Evolutionary conservation across 1,140 invertebrate genomes (phyloP).

Genomic region (Leucophenga varia): DNA sequence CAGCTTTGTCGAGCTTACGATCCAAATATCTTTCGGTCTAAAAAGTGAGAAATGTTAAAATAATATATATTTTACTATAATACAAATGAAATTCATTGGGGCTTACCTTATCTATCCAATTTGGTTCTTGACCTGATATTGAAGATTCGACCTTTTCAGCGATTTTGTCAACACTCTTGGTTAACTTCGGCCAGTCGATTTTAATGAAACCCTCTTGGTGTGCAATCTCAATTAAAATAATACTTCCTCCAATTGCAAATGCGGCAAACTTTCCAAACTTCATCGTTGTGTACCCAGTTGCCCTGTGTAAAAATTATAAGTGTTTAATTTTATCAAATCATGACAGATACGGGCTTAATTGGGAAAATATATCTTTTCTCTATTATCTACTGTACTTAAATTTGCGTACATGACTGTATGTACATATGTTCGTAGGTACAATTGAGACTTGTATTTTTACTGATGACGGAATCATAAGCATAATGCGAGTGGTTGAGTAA

Average conservation of each 20-base stretch:
- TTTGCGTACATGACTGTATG: neutral
- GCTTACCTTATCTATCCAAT: constrained; percentile 77
- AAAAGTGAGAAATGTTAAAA: too few species aligned
- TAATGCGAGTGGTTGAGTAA: neutral
- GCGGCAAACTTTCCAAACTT: constrained; percentile 91
- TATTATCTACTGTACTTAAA: too few species aligned
- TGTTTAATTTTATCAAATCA: neutral
- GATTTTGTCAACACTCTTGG: constrained; percentile 78
- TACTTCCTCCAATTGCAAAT: constrained; percentile 82
- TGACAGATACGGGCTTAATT: neutral
- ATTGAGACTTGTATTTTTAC: neutral
- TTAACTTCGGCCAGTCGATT: constrained; percentile 86
- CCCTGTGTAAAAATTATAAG: constrained; percentile 60
- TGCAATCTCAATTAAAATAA: constrained; percentile 87
- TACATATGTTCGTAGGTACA: neutral
- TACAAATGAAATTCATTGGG: too few species aligned
- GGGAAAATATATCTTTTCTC: neutral
- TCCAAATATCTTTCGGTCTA: constrained; percentile 77
- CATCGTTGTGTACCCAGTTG: constrained; percentile 85
- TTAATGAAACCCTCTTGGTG: constrained; percentile 91
- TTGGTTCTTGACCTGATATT: constrained; percentile 69
- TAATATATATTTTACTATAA: too few species aligned
- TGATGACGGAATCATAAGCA: neutral
- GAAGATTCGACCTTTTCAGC: constrained; percentile 78
- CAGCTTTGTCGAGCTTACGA: constrained; percentile 75